phyloP scores from a whole-genome alignment of 2,888 invertebrate species.

The Pinctada fucata region DNA sequence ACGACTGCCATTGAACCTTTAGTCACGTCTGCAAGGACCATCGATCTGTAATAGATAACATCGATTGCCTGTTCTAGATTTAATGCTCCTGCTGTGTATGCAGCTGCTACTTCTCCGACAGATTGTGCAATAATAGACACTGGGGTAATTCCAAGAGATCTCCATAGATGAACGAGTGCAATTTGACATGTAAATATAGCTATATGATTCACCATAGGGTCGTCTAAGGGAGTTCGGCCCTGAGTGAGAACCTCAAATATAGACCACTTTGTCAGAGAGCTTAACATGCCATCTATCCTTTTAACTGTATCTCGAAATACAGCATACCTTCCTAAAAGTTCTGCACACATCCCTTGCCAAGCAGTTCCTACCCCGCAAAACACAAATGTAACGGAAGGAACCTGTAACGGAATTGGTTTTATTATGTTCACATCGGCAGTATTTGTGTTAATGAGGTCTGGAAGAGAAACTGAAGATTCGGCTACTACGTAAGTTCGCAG shows the following conservation, averaged over 20 bases:
- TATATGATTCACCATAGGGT: constrained; percentile 53
- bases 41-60: constrained; percentile 53
- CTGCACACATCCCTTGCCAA: constrained; percentile 56
- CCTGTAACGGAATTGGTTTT: neutral
- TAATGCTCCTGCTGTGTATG: constrained; percentile 50
- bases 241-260: constrained; percentile 37
- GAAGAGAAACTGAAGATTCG: neutral
- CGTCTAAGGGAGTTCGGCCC: constrained; percentile 37
- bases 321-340: constrained; percentile 36
- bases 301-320: constrained; percentile 44
- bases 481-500: constrained; percentile 5
- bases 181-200: constrained; percentile 59
- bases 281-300: constrained; percentile 41
- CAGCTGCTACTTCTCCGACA: constrained; percentile 62
- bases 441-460: neutral
- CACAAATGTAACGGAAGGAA: constrained; percentile 50
- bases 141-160: constrained; percentile 47
- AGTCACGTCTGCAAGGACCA: constrained; percentile 32
- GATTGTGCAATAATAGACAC: constrained; percentile 57
- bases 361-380: constrained; percentile 59
- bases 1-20: constrained; percentile 57
- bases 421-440: neutral
- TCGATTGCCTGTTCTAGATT: constrained; percentile 49
- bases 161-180: constrained; percentile 44
- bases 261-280: constrained; percentile 32